Conservation (phyloP, 2,113 vertebrate species). For the Progne subis region DNA sequence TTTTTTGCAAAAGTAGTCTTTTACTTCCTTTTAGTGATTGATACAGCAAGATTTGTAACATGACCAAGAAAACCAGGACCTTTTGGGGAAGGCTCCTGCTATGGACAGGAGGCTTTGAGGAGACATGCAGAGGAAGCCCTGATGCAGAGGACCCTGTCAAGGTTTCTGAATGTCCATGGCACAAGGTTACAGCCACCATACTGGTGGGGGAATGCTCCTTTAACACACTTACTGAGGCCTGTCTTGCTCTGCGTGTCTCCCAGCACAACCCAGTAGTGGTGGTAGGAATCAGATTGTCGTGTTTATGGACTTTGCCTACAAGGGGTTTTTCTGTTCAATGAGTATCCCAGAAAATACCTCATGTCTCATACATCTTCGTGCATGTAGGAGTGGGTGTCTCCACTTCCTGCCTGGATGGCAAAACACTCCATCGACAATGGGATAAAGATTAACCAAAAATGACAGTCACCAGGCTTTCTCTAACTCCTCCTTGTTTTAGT, state of each 20-base stretch:
- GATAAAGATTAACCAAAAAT: constrained; percentile 16
- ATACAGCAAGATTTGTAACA: neutral
- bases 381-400: constrained; percentile 5
- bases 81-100: neutral
- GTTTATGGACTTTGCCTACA: neutral
- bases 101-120: neutral
- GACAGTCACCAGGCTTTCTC: neutral
- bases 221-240: neutral
- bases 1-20: neutral
- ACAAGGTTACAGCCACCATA: neutral
- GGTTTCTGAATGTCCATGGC: neutral
- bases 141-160: neutral
- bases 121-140: neutral
- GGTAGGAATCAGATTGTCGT: neutral
- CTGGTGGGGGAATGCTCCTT: neutral
- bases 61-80: neutral
- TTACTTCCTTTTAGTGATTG: neutral
- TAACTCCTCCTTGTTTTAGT: neutral
- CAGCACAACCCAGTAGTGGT: fast-evolving
- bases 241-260: neutral
- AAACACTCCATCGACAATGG: neutral
- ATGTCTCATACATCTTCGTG: neutral
- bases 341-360: constrained; percentile 29
- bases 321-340: neutral
- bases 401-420: constrained; percentile 3